These are phyloP conservation scores for Trichopria drosophilae DNA, from an alignment of 2,888 invertebrate genomes.

Conservation along the genomic window DNA sequence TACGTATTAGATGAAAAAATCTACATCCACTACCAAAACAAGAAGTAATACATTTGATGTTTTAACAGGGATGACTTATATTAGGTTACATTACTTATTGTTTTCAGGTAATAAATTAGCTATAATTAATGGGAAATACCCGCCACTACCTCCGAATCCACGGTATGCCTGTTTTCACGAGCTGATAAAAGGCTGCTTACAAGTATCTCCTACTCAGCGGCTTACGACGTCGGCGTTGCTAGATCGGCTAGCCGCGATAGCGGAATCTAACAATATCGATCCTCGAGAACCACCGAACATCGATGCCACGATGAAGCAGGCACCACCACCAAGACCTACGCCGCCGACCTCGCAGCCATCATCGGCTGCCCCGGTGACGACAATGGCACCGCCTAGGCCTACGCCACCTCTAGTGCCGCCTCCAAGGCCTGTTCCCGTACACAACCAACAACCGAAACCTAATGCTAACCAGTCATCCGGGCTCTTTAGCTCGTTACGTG, in stretches of 20 bases:
- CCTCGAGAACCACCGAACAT: conserved; percentile 77
- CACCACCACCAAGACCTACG: conserved; percentile 46
- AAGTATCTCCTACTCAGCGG: conserved; percentile 81
- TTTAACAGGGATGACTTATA: too few relatives aligned
- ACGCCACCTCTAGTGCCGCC: conserved; percentile 24
- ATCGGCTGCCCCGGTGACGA: conserved; percentile 46
- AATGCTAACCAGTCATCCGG: too few relatives aligned
- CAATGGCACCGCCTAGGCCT: conserved; percentile 48
- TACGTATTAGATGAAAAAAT: too few relatives aligned
- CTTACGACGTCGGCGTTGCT: conserved; percentile 77
- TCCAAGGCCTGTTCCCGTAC: conserved; percentile 37
- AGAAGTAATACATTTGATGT: too few relatives aligned
- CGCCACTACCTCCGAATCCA: conserved; percentile 77
- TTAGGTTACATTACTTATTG: conserved; percentile 4
- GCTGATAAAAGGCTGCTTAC: conserved; percentile 74
- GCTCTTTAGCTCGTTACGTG: conserved; percentile 82
- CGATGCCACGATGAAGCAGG: conserved; percentile 53
- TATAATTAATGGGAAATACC: conserved; percentile 95
- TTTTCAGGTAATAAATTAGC: conserved; percentile 77
- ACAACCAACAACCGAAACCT: too few relatives aligned
- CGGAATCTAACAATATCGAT: conserved; percentile 81
- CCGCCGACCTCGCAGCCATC: conserved; percentile 50
- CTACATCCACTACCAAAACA: too few relatives aligned
- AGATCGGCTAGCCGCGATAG: conserved; percentile 85
- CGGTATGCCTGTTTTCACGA: conserved; percentile 85